A percentile compares a stretch with the other conserved stretches of the same genome.
Conservation (phyloP, 2,888 invertebrate genomes). For the Rhorus exstirpatorius region DNA sequence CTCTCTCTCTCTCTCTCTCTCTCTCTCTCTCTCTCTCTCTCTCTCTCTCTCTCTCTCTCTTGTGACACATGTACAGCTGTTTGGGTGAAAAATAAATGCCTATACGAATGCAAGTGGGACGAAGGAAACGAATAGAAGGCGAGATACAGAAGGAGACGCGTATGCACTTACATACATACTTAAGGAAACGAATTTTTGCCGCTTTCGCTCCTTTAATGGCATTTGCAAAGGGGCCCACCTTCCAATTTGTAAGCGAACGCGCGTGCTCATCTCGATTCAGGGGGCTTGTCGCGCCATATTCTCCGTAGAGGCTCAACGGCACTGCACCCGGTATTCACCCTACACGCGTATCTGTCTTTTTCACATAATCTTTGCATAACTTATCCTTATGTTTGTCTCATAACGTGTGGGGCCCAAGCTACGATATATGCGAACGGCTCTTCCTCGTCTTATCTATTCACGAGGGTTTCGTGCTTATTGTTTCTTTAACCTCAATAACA, state of each 20-base stretch:
- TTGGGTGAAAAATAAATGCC: constrained; percentile 26
- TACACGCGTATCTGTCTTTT: constrained; percentile 37
- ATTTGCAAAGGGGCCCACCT: constrained; percentile 68
- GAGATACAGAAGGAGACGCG: constrained; percentile 54
- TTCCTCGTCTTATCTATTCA: neutral
- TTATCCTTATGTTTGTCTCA: neutral
- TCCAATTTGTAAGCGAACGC: constrained; percentile 77
- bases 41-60: neutral
- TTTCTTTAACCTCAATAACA: neutral
- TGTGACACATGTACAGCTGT: constrained; percentile 14
- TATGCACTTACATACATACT: constrained; percentile 46
- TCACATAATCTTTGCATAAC: neutral
- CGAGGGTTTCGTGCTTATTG: neutral
- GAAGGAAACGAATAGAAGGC: constrained; percentile 52
- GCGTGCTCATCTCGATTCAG: constrained; percentile 54
- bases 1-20: neutral
- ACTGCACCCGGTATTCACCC: constrained; percentile 32
- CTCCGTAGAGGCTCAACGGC: constrained; percentile 2
- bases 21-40: neutral
- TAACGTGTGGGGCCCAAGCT: neutral
- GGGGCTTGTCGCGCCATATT: constrained; percentile 7
- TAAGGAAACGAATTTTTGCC: constrained; percentile 78
- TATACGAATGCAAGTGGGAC: constrained; percentile 26
- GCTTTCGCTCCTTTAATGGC: constrained; percentile 82
- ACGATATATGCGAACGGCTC: neutral